These are phyloP conservation scores for Deilephila porcellus DNA, from an alignment of 2,888 invertebrate genomes.

Conservation along the genomic window DNA sequence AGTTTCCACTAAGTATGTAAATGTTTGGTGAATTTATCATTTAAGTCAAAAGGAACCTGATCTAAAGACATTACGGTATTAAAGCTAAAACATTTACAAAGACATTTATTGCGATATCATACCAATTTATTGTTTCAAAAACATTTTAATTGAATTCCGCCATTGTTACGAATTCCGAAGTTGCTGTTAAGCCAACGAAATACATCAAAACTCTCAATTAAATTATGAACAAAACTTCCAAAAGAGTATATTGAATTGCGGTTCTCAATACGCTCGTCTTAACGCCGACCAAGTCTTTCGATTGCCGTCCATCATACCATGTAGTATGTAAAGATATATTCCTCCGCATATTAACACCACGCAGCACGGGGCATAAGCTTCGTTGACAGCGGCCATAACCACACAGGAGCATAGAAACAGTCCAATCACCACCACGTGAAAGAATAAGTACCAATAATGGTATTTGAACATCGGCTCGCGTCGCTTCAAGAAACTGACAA, in stretches of 20 bases:
- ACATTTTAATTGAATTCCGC: background rate
- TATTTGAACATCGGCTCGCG: constrained; percentile 56
- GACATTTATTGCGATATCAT: background rate
- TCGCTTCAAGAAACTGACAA: constrained; percentile 57
- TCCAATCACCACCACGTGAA: constrained; percentile 58
- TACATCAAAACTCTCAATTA: background rate
- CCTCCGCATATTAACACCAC: constrained; percentile 47
- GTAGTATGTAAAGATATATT: constrained; percentile 56
- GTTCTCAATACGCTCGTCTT: constrained; percentile 52
- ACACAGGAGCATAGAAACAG: constrained; percentile 55
- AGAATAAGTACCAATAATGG: constrained; percentile 62
- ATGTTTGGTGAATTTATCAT: no score
- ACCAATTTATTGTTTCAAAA: background rate
- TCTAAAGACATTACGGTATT: no score
- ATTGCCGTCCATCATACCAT: constrained; percentile 50
- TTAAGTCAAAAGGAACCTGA: no score
- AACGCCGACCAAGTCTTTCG: constrained; percentile 48
- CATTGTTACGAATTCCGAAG: background rate
- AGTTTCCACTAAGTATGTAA: no score
- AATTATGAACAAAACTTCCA: background rate
- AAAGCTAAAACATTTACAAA: background rate
- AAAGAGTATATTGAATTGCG: background rate
- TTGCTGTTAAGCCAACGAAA: background rate
- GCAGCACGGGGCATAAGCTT: constrained; percentile 46
- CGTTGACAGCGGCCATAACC: constrained; percentile 55